Conservation (phyloP, 2,888 invertebrate species). For the Pyralis farinalis region DNA sequence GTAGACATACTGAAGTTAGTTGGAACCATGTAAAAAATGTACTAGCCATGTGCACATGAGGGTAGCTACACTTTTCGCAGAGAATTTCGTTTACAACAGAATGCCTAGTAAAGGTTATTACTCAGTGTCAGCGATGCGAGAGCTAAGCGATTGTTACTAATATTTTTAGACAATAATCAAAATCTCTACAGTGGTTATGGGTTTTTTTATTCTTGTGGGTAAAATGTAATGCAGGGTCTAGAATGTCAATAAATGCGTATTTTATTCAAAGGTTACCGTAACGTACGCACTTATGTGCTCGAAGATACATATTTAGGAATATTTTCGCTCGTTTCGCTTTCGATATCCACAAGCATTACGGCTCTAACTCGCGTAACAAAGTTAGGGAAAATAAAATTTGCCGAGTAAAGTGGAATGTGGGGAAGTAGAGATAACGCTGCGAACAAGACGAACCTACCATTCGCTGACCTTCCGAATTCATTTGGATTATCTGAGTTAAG, state of each 20-base stretch:
- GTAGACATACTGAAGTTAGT: background rate
- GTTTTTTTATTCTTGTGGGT: no score
- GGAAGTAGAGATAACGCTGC: conserved; percentile 17
- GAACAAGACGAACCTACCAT: conserved; percentile 1
- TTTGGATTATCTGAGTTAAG: conserved; percentile 10
- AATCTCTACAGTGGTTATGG: no score
- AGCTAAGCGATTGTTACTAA: no score
- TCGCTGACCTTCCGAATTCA: conserved; percentile 9
- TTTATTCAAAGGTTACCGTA: no score
- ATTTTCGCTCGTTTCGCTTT: background rate
- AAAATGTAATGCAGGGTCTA: no score
- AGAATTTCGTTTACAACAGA: background rate
- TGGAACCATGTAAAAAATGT: background rate
- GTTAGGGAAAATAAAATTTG: conserved; percentile 29
- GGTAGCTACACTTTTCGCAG: background rate
- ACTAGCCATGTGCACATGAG: background rate
- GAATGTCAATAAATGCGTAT: no score
- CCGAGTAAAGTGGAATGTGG: conserved; percentile 19
- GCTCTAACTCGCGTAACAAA: conserved; percentile 20
- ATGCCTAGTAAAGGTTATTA: background rate
- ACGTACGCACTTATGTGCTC: no score
- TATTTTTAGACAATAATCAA: no score
- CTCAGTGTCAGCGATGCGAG: background rate
- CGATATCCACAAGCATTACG: background rate
- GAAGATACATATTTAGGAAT: background rate